Conservation (phyloP, 2,113 vertebrate species). For the Microcebus tavaratra region DNA sequence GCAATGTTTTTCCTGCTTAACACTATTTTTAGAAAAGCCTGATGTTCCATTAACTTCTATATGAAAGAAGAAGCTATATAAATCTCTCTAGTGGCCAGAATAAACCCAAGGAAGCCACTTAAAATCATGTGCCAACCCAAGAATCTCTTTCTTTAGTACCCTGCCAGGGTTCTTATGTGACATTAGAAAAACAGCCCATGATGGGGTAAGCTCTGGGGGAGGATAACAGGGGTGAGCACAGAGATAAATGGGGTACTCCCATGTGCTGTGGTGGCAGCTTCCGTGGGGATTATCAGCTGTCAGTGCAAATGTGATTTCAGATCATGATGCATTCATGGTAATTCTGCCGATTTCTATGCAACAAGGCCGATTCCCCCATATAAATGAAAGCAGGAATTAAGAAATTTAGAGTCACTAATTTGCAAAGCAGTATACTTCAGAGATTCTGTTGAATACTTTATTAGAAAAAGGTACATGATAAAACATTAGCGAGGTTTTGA, state of each 20-base stretch:
- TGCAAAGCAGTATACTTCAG: not conserved
- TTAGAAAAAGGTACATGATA: not conserved
- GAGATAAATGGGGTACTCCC: not conserved
- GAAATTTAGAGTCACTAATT: conserved; percentile 29
- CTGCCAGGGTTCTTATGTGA: not conserved
- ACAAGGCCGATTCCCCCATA: not conserved
- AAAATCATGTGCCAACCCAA: conserved; percentile 6
- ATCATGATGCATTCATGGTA: not conserved
- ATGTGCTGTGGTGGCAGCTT: not conserved
- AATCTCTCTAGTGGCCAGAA: not conserved
- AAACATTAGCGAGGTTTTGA: not conserved
- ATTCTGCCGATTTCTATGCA: not conserved
- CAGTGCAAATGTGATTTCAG: conserved; percentile 39
- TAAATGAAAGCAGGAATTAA: conserved; percentile 5
- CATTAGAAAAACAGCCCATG: not conserved
- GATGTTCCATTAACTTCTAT: conserved; percentile 7
- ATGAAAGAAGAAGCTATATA: conserved; percentile 28
- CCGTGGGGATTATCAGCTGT: not conserved
- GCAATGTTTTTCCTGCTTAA: not conserved
- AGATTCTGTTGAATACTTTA: not conserved
- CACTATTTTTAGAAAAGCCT: not conserved
- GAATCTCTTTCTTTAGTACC: not conserved
- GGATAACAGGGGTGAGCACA: not conserved
- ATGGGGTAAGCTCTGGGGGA: not conserved
- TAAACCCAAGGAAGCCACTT: conserved; percentile 9